Base-by-base conservation (phyloP, 2,888 invertebrate genomes). In the Lycocerus yunnanus region DNA sequence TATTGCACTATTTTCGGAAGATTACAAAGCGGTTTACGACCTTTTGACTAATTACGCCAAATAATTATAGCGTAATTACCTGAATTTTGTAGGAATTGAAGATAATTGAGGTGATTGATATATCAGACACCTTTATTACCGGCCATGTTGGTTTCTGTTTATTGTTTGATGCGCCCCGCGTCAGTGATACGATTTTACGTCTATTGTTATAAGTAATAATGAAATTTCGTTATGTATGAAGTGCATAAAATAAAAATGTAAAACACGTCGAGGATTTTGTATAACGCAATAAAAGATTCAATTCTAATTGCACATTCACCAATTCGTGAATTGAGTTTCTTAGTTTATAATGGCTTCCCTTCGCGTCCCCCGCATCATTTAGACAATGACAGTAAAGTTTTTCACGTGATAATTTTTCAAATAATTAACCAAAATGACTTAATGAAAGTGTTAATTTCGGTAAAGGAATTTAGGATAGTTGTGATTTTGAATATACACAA, bases 361-460 rank as follows among this genome's bases (percentile, higher is more conserved):
- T 90, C 90, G 90, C 90, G 90, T 90, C 90, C 90, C 91, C 90
- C 91, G 89, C 90, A 89, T 89, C 89, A 89, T 88, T 88, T 89
- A 89, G 89, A 90, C 89, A 88, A 87, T 91, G 90, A 90, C 90
- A 90, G 90, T 89, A 90, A 88, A 89, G 81, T 84, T 84, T 84
- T 87, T 87, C 85, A 86, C 86, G 85, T 86, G 86, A 86, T 85
- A 81, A 43, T 81, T 83, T 84, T 81, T 78, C 79, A 82, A 83
- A 81, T 82, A 78, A 78, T 72, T 74, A 73, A 76, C 67, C 73
- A 74, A 74, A 78, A 79, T 78, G 77, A 78, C 78, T 78, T 77
- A 78, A 74, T 72, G 43, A 43, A 43, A 69, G 69, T 73, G 73
- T 72, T 79, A 77, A 82, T 80, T 79, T 79, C 78, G 81, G 82